Base-by-base conservation (phyloP, 1,140 invertebrate genomes). In the Bathynomus jamesi region DNA sequence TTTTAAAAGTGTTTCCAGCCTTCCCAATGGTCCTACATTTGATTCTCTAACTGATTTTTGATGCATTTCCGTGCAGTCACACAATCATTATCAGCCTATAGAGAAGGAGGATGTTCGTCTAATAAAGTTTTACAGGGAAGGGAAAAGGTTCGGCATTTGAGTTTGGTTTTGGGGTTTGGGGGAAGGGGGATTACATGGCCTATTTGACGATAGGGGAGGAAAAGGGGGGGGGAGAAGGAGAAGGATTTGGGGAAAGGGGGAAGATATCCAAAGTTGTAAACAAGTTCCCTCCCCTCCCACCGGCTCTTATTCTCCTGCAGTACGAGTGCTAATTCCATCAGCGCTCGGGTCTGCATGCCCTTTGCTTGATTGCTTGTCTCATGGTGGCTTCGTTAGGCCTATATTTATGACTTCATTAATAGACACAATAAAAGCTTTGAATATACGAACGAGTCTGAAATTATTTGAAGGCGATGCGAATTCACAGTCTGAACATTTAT, bases 291-390 rank as follows among this genome's bases (percentile, higher is more conserved):
- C 17, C 32, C 17, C 32, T 40, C 32, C 32, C 40, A 3, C 40
- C 40, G 1, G 13, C 40, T 53, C 2, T 53, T 5, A 1, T 53
- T 5, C 40, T 53, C 40, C 40, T 53, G 40, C 40, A 53, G 40
- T 53, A 53, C 40, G 40, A 53, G 40, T 53, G 40, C 40, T 53
- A 53, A 53, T 53, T 53, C 40, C 40, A 53, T 53, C 40, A 53
- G 21, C 11, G 40, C 40, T 21, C 5, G 11, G 40, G 40, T 53
- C 40, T 53, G 40, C 40, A 53, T 53, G 40, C 40, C 5, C 40
- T 53, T 53, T 53, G 40, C 40, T 53, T 53, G 40, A 53, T 53
- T 53, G 40, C 40, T 53, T 53, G 40, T 53, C 40, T 53, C 40
- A 53, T 5, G 40, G 40, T 53, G 40, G 40, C 21, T 53, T 17